Conservation (phyloP, 2,113 vertebrate genomes). For the Bothrops jararaca region DNA sequence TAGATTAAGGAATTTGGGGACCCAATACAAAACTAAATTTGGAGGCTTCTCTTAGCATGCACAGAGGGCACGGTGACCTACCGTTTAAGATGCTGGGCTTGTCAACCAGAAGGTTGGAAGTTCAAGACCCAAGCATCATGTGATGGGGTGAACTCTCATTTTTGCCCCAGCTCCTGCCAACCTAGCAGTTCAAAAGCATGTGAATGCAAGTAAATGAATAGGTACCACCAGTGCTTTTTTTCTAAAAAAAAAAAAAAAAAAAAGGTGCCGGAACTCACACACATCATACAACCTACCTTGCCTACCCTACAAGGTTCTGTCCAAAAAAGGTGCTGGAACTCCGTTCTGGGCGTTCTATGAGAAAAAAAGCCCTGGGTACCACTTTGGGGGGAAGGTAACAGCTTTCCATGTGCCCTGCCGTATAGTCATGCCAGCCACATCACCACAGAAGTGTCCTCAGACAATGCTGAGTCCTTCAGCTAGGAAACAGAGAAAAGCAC, state of each 20-base stretch:
- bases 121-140: not conserved
- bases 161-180: not conserved
- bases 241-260: too few relatives aligned
- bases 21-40: not conserved
- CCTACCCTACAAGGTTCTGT: too few relatives aligned
- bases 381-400: not conserved
- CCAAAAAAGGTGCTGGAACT: too few relatives aligned
- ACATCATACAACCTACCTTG: too few relatives aligned
- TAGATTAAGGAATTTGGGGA: not conserved
- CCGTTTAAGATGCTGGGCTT: not conserved
- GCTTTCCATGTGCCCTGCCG: not conserved
- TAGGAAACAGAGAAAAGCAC: not conserved
- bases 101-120: not conserved
- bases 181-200: not conserved
- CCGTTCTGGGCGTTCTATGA: too few relatives aligned
- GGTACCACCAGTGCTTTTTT: not conserved
- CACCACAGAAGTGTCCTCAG: not conserved
- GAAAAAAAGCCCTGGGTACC: not conserved
- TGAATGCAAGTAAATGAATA: not conserved
- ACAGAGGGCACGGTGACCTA: not conserved
- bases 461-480: not conserved
- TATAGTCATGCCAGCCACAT: not conserved
- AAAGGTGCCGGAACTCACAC: too few relatives aligned
- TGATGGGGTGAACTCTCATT: not conserved
- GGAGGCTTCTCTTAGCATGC: not conserved